phyloP scores from a whole-genome alignment of 2,113 vertebrate genomes.

The Gobius niger region DNA sequence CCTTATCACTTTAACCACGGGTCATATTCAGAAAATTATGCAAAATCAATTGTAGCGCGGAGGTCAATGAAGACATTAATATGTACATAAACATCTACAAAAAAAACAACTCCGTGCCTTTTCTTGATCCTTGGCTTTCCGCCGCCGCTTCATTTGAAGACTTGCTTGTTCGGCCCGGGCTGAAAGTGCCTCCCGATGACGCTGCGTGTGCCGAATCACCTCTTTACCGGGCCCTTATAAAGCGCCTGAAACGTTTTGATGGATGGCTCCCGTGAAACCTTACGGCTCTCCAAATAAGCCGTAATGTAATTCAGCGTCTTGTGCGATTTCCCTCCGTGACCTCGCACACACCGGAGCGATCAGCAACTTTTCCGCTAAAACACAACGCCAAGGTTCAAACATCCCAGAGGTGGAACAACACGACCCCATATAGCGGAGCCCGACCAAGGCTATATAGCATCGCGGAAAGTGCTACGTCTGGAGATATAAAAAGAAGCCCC shows the following conservation, averaged over 20 bases:
- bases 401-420: constrained; percentile 51
- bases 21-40: constrained; percentile 23
- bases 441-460: constrained; percentile 13
- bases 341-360: constrained; percentile 58
- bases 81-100: constrained; percentile 21
- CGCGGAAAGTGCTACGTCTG: constrained; percentile 25
- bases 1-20: constrained; percentile 11
- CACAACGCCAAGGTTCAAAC: constrained; percentile 66
- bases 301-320: constrained; percentile 70
- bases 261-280: constrained; percentile 70
- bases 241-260: constrained; percentile 63
- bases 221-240: constrained; percentile 42
- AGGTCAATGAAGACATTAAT: constrained; percentile 18
- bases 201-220: constrained; percentile 65
- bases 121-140: constrained; percentile 24
- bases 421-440: constrained; percentile 41
- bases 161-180: constrained; percentile 45
- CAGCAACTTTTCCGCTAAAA: constrained; percentile 68
- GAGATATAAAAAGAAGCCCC: neutral
- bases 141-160: constrained; percentile 15
- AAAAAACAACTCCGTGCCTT: constrained; percentile 11
- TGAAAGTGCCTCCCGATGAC: constrained; percentile 38
- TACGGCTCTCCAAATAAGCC: constrained; percentile 72
- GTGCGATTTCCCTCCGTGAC: constrained; percentile 69
- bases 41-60: neutral